Evolutionary conservation across 2,888 invertebrate species (phyloP).

Genomic region (Drosophila paranaensis): DNA sequence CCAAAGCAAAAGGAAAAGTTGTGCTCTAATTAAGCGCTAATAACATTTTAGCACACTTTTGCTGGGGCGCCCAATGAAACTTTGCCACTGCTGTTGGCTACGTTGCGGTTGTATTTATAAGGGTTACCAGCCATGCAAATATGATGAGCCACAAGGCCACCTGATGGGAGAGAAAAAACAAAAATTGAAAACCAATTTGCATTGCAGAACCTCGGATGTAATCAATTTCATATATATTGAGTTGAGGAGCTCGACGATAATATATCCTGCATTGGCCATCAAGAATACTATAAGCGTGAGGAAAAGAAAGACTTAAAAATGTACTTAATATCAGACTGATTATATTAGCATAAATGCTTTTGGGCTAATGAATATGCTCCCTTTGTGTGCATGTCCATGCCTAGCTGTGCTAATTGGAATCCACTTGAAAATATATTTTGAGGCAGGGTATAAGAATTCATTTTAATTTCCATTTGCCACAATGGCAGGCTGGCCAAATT

Average conservation of each 20-base stretch:
- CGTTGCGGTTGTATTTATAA: conserved; percentile 9
- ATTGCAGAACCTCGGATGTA: conserved; percentile 18
- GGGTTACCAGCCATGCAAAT: conserved; percentile 40
- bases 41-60: conserved; percentile 71
- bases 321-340: not conserved
- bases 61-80: conserved; percentile 33
- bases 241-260: not conserved
- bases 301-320: not conserved
- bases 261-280: not conserved
- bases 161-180: conserved; percentile 1
- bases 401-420: not conserved
- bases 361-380: too few relatives aligned
- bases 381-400: too few relatives aligned
- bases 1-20: conserved; percentile 53
- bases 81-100: conserved; percentile 22
- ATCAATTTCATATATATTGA: conserved; percentile 25
- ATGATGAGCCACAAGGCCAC: conserved; percentile 32
- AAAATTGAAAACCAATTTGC: conserved; percentile 40
- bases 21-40: conserved; percentile 76
- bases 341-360: not conserved
- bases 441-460: conserved; percentile 37
- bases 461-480: conserved; percentile 72
- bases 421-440: not conserved
- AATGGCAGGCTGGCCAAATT: conserved; percentile 60
- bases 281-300: too few relatives aligned